These are phyloP conservation scores for Flexamia atlantica DNA, from an alignment of 2,888 invertebrate species.

Conservation along the genomic window DNA sequence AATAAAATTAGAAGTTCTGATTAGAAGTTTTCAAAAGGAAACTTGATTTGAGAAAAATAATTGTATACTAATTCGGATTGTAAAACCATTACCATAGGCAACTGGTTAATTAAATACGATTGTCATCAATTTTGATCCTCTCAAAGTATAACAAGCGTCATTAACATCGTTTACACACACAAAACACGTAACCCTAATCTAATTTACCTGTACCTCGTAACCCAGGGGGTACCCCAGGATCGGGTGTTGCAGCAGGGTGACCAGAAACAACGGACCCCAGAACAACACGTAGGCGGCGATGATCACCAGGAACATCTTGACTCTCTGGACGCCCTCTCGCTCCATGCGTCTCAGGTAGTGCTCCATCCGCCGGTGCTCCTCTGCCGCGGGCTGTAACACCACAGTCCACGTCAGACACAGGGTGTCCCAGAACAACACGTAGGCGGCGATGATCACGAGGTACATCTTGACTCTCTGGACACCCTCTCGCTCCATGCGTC, in stretches of 20 bases:
- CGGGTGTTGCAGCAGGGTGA: conserved; percentile 88
- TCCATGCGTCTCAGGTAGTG: conserved; percentile 88
- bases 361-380: conserved; percentile 85
- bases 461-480: conserved; percentile 91
- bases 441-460: conserved; percentile 89
- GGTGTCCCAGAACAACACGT: conserved; percentile 94
- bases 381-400: conserved; percentile 71
- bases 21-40: too few species aligned
- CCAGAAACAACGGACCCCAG: conserved; percentile 94
- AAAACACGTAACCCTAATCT: neutral
- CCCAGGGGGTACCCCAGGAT: conserved; percentile 84
- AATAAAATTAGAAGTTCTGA: too few species aligned
- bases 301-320: conserved; percentile 91
- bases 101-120: too few species aligned
- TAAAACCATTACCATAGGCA: too few species aligned
- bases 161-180: too few species aligned
- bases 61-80: too few species aligned
- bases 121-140: too few species aligned
- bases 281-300: conserved; percentile 91
- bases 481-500: conserved; percentile 88
- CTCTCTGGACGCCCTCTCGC: conserved; percentile 87
- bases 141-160: too few species aligned
- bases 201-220: conserved; percentile 80
- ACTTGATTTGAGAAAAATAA: too few species aligned
- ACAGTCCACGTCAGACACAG: conserved; percentile 80